phyloP scores from a whole-genome alignment of 1,140 invertebrate genomes.

The Leptinotarsa defecta region DNA sequence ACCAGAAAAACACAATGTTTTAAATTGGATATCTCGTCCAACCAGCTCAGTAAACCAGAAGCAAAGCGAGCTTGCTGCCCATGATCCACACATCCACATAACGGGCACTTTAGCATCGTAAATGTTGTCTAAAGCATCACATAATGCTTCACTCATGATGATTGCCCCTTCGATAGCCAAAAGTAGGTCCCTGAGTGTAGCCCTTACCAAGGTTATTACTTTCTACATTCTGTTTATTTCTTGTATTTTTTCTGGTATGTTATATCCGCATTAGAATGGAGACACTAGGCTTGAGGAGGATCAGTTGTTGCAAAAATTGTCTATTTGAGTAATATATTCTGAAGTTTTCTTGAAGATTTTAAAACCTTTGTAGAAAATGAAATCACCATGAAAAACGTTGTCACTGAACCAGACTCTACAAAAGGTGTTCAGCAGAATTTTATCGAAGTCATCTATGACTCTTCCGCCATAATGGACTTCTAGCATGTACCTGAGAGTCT shows the following conservation, averaged over 20 bases:
- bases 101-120: constrained; percentile 71
- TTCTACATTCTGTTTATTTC: constrained; percentile 81
- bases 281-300: constrained; percentile 79
- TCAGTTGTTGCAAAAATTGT: constrained; percentile 67
- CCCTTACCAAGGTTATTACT: constrained; percentile 68
- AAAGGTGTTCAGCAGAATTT: constrained; percentile 79
- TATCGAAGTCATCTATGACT: constrained; percentile 86
- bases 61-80: constrained; percentile 77
- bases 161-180: constrained; percentile 81
- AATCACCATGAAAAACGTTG: constrained; percentile 67
- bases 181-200: constrained; percentile 70
- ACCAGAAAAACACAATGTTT: too few relatives aligned
- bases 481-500: constrained; percentile 82
- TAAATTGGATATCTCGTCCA: constrained; percentile 74
- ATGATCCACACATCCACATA: constrained; percentile 71
- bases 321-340: constrained; percentile 66
- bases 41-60: constrained; percentile 82
- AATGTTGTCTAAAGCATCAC: constrained; percentile 79
- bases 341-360: constrained; percentile 63
- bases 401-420: constrained; percentile 74
- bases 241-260: constrained; percentile 78
- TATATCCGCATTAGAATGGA: constrained; percentile 85
- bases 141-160: constrained; percentile 78
- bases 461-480: too few relatives aligned
- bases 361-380: constrained; percentile 76